A percentile compares a stretch with the other conserved stretches of the same genome.
Conservation (phyloP, 2,888 invertebrate genomes). For the Eristalinus aeneus region DNA sequence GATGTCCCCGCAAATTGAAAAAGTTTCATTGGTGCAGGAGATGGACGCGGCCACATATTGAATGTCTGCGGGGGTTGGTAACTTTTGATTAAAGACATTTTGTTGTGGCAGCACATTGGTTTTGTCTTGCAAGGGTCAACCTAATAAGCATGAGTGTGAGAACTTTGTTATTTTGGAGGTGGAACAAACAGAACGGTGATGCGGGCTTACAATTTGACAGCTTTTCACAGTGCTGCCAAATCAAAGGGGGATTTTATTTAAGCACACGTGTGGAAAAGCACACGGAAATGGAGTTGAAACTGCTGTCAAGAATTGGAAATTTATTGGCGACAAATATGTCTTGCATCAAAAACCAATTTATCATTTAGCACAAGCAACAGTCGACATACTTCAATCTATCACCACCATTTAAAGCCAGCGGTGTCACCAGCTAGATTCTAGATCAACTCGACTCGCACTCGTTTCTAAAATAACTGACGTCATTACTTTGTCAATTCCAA, state of each 20-base stretch:
- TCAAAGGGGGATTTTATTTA: not conserved
- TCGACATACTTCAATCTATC: no score
- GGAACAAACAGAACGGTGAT: not conserved
- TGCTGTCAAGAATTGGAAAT: no score
- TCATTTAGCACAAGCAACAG: no score
- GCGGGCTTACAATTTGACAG: not conserved
- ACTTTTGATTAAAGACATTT: not conserved
- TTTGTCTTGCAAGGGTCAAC: not conserved
- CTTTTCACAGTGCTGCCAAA: not conserved
- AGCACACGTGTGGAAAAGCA: no score
- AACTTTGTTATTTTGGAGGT: not conserved
- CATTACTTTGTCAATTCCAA: not conserved
- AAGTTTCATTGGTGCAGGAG: not conserved
- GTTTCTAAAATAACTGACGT: not conserved
- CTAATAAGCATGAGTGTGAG: not conserved
- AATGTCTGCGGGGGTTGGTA: not conserved
- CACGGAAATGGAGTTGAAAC: no score
- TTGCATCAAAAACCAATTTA: no score
- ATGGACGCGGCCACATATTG: not conserved
- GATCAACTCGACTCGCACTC: no score
- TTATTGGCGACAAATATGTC: no score
- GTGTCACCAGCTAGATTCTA: no score
- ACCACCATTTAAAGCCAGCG: no score
- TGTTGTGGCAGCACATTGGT: not conserved
- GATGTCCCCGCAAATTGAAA: not conserved